Evolutionary conservation across 2,113 vertebrate genomes (phyloP).

Genomic region (Anguilla japonica): DNA sequence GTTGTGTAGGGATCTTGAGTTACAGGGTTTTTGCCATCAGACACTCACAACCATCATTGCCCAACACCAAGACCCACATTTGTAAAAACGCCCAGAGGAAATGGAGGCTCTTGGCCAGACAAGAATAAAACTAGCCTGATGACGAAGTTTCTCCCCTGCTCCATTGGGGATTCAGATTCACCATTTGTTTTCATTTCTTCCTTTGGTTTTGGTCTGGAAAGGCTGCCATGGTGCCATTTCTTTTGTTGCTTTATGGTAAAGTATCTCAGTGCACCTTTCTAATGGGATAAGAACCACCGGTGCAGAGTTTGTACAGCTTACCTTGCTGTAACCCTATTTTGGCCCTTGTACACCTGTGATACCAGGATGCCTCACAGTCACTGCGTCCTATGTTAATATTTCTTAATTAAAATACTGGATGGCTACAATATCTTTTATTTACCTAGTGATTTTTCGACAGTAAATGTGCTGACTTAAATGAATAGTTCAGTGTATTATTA

Average conservation of each 20-base stretch:
- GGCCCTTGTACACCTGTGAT: neutral
- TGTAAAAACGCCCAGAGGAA: conserved; percentile 80
- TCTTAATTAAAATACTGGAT: too few species aligned
- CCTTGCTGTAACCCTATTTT: neutral
- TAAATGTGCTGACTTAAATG: too few species aligned
- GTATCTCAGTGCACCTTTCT: neutral
- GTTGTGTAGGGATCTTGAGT: conserved; percentile 61
- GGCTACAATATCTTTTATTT: too few species aligned
- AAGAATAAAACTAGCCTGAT: conserved; percentile 81
- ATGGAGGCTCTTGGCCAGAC: conserved; percentile 77
- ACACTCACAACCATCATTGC: conserved; percentile 67
- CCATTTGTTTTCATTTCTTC: conserved; percentile 79
- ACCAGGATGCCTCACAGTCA: neutral
- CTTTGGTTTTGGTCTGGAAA: conserved; percentile 56
- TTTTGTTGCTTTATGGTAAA: neutral
- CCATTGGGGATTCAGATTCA: conserved; percentile 69
- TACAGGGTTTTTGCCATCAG: conserved; percentile 82
- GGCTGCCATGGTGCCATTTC: conserved; percentile 35
- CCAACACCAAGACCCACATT: conserved; percentile 66
- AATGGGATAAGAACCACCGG: neutral
- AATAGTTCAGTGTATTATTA: too few species aligned
- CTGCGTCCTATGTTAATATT: too few species aligned
- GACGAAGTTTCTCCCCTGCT: conserved; percentile 74
- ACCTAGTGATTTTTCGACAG: too few species aligned
- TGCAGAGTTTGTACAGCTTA: neutral